Conservation (phyloP, 2,113 vertebrate genomes). For the Zapus hudsonius region DNA sequence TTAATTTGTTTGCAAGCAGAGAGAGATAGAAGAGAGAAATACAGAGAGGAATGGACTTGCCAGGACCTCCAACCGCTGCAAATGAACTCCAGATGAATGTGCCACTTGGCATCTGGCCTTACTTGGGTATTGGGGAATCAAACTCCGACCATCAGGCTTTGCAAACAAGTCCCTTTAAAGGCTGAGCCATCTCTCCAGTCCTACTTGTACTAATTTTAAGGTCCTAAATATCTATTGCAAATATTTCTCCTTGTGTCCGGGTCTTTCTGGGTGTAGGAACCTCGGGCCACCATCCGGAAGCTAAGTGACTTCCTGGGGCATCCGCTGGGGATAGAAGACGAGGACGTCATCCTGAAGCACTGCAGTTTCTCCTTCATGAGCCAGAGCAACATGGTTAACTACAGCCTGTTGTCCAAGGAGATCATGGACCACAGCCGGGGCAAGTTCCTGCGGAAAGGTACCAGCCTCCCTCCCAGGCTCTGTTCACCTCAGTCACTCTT, state of each 20-base stretch:
- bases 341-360: slow-evolving; percentile 82
- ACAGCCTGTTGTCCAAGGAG: slow-evolving; percentile 83
- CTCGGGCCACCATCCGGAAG: slow-evolving; percentile 77
- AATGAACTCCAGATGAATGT: too few relatives aligned
- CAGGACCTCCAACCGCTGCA: too few relatives aligned
- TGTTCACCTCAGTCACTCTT: background rate
- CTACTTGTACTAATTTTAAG: background rate
- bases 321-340: slow-evolving; percentile 82
- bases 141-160: too few relatives aligned
- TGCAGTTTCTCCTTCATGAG: slow-evolving; percentile 90
- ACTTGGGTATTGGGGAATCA: background rate
- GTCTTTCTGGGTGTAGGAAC: slow-evolving; percentile 83
- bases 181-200: background rate
- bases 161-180: background rate
- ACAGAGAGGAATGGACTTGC: too few relatives aligned
- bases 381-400: slow-evolving; percentile 90
- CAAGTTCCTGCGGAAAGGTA: slow-evolving; percentile 93
- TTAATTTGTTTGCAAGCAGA: too few relatives aligned
- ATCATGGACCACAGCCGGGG: slow-evolving; percentile 90
- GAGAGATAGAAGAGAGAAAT: too few relatives aligned
- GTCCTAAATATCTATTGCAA: background rate
- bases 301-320: slow-evolving; percentile 86
- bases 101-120: too few relatives aligned
- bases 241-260: background rate
- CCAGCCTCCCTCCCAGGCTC: background rate